A percentile compares a stretch with the other conserved stretches of the same genome.
Conservation (phyloP, 64 coral and sea anemone species). For the Hydrozoanthus tunicans region DNA sequence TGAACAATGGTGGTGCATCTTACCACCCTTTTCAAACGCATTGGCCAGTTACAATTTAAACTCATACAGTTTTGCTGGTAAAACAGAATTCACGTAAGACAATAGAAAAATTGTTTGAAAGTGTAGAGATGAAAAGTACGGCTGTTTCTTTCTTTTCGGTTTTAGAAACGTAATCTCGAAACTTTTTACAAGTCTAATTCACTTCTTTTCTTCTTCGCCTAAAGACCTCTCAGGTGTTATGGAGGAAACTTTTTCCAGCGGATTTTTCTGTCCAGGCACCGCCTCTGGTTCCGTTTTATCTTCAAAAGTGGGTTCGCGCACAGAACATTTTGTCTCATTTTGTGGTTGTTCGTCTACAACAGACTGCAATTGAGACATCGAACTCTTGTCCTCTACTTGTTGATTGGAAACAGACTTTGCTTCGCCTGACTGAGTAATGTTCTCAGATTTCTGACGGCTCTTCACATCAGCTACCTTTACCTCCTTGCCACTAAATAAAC, state of each 20-base stretch:
- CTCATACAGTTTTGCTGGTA: too few relatives aligned
- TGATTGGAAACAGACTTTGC: background rate
- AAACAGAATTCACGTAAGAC: too few relatives aligned
- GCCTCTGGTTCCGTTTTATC: background rate
- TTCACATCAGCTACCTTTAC: background rate
- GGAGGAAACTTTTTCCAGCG: background rate
- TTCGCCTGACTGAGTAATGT: background rate
- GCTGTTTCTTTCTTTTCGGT: background rate
- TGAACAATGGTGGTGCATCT: too few relatives aligned
- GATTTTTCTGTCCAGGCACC: background rate
- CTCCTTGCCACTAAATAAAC: background rate
- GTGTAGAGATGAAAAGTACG: background rate
- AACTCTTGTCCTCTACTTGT: background rate
- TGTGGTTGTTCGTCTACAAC: background rate
- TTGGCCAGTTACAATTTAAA: too few relatives aligned
- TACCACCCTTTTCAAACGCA: too few relatives aligned
- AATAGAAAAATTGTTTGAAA: background rate
- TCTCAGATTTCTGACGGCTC: background rate
- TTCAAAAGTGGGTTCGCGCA: background rate
- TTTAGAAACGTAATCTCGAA: background rate
- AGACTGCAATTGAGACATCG: background rate
- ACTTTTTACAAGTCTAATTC: background rate
- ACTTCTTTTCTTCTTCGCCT: background rate
- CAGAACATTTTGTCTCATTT: background rate
- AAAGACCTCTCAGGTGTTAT: background rate